Conservation (phyloP, 2,797 vertebrate genomes). For the Heteromormyrus szaboi region DNA sequence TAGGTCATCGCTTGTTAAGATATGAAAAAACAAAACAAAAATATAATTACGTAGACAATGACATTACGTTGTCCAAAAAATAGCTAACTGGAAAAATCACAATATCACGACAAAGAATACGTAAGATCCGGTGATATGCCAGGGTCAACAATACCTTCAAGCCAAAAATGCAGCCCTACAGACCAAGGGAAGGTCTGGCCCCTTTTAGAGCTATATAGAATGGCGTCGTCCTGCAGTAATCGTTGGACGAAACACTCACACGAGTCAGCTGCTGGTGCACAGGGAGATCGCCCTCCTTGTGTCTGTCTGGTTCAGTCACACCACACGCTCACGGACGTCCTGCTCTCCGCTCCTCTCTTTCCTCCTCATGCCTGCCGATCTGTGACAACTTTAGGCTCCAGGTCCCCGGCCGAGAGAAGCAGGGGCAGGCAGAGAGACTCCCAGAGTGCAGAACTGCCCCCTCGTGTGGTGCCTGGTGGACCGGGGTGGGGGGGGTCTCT, state of each 20-base stretch:
- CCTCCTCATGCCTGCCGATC: not conserved
- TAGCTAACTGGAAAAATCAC: not conserved
- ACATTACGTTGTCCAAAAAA: not conserved
- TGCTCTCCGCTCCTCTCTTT: not conserved
- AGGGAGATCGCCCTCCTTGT: not conserved
- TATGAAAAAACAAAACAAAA: not conserved
- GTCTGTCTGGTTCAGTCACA: slow-evolving; percentile 11
- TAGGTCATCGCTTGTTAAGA: not conserved
- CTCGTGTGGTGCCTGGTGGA: not conserved
- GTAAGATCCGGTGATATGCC: not conserved
- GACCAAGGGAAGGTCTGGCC: not conserved
- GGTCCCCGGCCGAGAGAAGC: not conserved
- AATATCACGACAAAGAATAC: not conserved
- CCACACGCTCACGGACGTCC: slow-evolving; percentile 45
- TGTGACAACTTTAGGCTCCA: not conserved
- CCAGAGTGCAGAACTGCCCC: not conserved
- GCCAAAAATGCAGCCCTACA: not conserved
- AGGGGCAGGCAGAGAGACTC: not conserved
- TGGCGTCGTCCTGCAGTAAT: not conserved
- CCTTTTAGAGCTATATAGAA: not conserved
- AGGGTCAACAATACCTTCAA: not conserved
- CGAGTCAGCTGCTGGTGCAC: not conserved
- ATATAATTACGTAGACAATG: not conserved
- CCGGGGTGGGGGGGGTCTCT: not conserved
- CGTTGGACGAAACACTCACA: slow-evolving; percentile 39